These are phyloP conservation scores for Heterotis niloticus DNA, from an alignment of 2,113 vertebrate genomes.

Conservation along the genomic window DNA sequence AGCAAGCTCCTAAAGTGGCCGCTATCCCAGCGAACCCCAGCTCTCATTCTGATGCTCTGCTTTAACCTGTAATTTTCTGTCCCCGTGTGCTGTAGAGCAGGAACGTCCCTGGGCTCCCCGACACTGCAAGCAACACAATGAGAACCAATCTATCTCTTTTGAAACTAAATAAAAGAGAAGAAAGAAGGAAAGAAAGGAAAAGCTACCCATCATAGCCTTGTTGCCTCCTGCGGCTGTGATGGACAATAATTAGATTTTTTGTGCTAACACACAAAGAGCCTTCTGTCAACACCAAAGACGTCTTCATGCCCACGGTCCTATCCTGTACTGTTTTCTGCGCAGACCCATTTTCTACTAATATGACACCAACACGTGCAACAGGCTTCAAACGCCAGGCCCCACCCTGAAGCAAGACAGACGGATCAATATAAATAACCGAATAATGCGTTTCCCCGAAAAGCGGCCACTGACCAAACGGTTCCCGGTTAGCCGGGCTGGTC, in stretches of 20 bases:
- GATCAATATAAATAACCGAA: slow-evolving; percentile 56
- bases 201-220: slow-evolving; percentile 41
- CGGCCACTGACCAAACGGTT: slow-evolving; percentile 28
- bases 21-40: background rate
- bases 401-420: slow-evolving; percentile 49
- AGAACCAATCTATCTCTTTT: slow-evolving; percentile 61
- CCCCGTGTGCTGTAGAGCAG: slow-evolving; percentile 35
- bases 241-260: slow-evolving; percentile 62
- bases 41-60: background rate
- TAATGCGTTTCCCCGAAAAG: slow-evolving; percentile 49
- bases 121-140: slow-evolving; percentile 49
- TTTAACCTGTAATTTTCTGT: background rate
- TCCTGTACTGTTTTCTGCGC: slow-evolving; percentile 33
- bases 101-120: slow-evolving; percentile 52
- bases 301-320: slow-evolving; percentile 55
- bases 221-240: slow-evolving; percentile 66
- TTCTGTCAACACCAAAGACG: slow-evolving; percentile 60
- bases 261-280: slow-evolving; percentile 46
- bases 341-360: slow-evolving; percentile 49
- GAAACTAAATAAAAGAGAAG: slow-evolving; percentile 31
- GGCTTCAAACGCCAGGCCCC: slow-evolving; percentile 45
- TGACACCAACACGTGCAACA: slow-evolving; percentile 56
- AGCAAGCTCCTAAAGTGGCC: background rate
- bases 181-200: background rate
- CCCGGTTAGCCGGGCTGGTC: slow-evolving; percentile 41